phyloP scores from a whole-genome alignment of 2,113 vertebrate genomes.

The Elephantulus edwardii region DNA sequence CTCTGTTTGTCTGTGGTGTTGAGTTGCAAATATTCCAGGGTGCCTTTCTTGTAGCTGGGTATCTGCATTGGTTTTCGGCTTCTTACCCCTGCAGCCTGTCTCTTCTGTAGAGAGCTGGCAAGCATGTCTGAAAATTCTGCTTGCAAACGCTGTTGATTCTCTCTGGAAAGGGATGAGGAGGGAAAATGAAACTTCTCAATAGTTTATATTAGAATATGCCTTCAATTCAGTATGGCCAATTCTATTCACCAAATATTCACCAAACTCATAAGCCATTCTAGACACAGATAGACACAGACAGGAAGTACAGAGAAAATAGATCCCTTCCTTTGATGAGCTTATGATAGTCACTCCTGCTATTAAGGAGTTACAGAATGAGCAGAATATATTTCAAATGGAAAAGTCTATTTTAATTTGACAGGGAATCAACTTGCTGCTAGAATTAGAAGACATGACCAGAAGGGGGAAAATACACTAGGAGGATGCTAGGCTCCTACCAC shows the following conservation, averaged over 20 bases:
- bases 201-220: neutral
- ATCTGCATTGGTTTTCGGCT: constrained; percentile 77
- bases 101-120: constrained; percentile 86
- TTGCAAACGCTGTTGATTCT: constrained; percentile 96
- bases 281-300: neutral
- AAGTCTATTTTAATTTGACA: neutral
- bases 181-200: constrained; percentile 7
- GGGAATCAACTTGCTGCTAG: neutral
- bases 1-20: constrained; percentile 85
- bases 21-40: constrained; percentile 94
- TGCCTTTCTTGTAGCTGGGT: constrained; percentile 82
- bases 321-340: neutral
- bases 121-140: constrained; percentile 95
- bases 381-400: neutral
- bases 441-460: neutral
- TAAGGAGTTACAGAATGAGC: neutral
- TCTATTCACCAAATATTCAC: neutral
- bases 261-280: neutral
- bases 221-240: neutral
- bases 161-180: constrained; percentile 83
- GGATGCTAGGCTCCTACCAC: neutral
- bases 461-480: neutral
- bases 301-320: neutral
- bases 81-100: constrained; percentile 80
- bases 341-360: neutral